Evolutionary conservation across 2,113 vertebrate genomes (phyloP).

Genomic region (Malurus alboscapulatus): DNA sequence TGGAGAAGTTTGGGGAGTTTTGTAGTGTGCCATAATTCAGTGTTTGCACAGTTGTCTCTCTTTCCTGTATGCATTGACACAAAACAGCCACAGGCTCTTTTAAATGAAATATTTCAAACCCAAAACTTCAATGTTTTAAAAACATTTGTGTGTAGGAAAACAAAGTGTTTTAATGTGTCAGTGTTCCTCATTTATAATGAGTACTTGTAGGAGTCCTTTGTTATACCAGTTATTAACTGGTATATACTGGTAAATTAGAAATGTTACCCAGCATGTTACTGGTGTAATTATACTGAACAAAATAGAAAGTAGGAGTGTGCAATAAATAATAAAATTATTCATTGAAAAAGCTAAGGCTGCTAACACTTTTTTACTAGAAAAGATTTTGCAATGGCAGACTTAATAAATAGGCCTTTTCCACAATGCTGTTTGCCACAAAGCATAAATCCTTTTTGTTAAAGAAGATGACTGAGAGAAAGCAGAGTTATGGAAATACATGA

Average conservation of each 20-base stretch:
- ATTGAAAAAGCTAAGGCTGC: not conserved
- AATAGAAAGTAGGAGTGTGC: not conserved
- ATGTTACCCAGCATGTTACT: not conserved
- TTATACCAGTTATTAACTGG: not conserved
- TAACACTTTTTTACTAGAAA: not conserved
- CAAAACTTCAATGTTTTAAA: not conserved
- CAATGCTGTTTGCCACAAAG: not conserved
- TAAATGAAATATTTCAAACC: not conserved
- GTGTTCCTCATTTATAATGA: not conserved
- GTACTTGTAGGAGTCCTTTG: not conserved
- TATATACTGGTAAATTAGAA: not conserved
- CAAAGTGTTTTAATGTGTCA: not conserved
- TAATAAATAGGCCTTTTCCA: not conserved
- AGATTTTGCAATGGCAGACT: not conserved
- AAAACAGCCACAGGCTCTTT: not conserved
- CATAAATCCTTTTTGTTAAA: conserved; percentile 12
- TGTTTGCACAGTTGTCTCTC: not conserved
- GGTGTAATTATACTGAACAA: conserved; percentile 19
- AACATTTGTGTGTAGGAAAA: not conserved
- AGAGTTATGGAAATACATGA: not conserved
- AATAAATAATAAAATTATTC: not conserved
- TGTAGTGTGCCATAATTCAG: not conserved
- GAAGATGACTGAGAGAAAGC: not conserved
- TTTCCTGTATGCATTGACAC: not conserved
- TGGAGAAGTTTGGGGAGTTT: not conserved